Conservation (phyloP, 2,797 vertebrate genomes). For the Urocyon cinereoargenteus region DNA sequence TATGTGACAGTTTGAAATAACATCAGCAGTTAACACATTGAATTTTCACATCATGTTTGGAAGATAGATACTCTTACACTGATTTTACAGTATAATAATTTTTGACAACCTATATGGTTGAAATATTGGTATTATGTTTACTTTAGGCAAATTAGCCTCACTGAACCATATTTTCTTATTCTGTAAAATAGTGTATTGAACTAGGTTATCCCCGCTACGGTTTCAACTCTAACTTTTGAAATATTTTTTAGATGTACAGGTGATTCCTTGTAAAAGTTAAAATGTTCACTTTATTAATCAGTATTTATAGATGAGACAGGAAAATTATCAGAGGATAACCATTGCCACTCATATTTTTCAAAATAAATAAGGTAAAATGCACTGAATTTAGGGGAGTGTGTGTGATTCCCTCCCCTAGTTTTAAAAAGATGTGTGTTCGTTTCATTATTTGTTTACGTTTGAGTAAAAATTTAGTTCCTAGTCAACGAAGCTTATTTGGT, state of each 20-base stretch:
- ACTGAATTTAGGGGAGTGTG: background rate
- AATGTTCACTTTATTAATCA: constrained; percentile 43
- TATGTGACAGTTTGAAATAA: constrained; percentile 30
- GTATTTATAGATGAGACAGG: background rate
- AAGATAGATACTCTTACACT: background rate
- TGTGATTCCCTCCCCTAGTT: constrained; percentile 13
- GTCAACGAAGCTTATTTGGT: constrained; percentile 52
- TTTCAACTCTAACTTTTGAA: constrained; percentile 44
- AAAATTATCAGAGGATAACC: constrained; percentile 26
- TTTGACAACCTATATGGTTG: constrained; percentile 25
- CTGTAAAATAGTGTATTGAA: background rate
- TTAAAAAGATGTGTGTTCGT: constrained; percentile 43
- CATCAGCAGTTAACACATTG: background rate
- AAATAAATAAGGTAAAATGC: constrained; percentile 20
- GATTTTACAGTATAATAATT: background rate
- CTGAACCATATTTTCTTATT: constrained; percentile 51
- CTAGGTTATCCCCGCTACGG: background rate
- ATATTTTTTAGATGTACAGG: background rate
- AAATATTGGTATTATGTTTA: constrained; percentile 5
- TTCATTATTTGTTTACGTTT: constrained; percentile 42
- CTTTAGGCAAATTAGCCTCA: constrained; percentile 13
- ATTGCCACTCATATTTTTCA: constrained; percentile 38
- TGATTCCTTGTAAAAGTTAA: background rate
- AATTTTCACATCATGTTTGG: constrained; percentile 41
- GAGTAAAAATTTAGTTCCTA: constrained; percentile 57